Conservation (phyloP, 64 coral and sea anemone genomes). For the Dendronephthya gigantea region DNA sequence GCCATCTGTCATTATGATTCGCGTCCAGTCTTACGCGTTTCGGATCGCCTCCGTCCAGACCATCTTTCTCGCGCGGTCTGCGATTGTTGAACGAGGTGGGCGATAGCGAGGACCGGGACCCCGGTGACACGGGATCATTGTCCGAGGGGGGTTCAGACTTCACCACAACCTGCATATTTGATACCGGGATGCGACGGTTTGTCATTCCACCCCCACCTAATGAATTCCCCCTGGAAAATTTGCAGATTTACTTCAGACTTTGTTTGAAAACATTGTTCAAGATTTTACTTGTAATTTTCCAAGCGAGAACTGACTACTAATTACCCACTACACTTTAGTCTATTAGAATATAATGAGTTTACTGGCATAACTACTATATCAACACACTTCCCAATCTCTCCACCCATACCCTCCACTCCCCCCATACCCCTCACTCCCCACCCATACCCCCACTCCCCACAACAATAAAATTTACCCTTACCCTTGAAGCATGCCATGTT, state of each 20-base stretch:
- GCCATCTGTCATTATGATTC: slow-evolving; percentile 17
- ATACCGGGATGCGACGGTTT: not conserved
- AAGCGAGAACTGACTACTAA: too few species aligned
- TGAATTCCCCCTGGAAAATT: not conserved
- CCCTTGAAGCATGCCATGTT: slow-evolving; percentile 10
- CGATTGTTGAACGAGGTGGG: slow-evolving; percentile 39
- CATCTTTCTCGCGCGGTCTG: slow-evolving; percentile 33
- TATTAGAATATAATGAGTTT: too few species aligned
- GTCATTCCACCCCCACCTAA: not conserved
- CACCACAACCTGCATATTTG: slow-evolving; percentile 32
- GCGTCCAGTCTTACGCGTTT: slow-evolving; percentile 20
- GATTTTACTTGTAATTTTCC: too few species aligned
- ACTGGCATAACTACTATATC: too few species aligned
- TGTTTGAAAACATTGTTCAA: too few species aligned
- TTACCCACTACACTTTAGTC: too few species aligned
- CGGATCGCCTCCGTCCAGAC: slow-evolving; percentile 19
- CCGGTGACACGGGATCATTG: slow-evolving; percentile 43
- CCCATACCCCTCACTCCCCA: too few species aligned
- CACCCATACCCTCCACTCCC: too few species aligned
- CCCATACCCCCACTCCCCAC: too few species aligned
- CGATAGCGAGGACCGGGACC: slow-evolving; percentile 52
- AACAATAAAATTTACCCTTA: not conserved
- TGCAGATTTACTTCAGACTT: too few species aligned
- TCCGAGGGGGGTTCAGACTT: slow-evolving; percentile 53
- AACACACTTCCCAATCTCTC: too few species aligned